Evolutionary conservation across 2,797 vertebrate genomes (phyloP), one percentile per base, ranked within the genome.

Genomic region (Anniella stebbinsi): DNA sequence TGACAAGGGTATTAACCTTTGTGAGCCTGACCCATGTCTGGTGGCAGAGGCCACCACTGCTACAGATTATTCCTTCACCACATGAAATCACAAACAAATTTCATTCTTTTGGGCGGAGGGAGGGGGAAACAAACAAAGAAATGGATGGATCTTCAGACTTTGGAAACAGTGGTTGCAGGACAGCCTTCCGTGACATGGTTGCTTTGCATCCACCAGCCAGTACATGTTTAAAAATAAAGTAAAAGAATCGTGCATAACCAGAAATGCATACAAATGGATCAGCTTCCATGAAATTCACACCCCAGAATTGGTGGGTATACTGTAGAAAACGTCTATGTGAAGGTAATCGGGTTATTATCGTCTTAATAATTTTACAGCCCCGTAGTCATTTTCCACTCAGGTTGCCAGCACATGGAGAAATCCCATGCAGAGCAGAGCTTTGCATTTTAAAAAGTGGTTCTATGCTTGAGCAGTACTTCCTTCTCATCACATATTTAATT

Each of bases 31-130:
- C 88, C 88, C 80, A 67, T 1, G 0, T 85, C 89, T 82, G 67
- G 54, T 88, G 88, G 60, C 85, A 89, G 83, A 70, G 91, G 87
- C 85, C 11, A 78, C 75, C 91, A 92, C 83, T 87, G 89, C 82
- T 88, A 28, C 60, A 87, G 60, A 57, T 76, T 84, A 90, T 82
- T 57, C 38, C 89, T 84, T 80, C 36, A 73, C 0, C 3, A 54
- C 87, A 87, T 80, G 87, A 57, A 86, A 83, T 4, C 87, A 38
- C 28, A 15, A 70, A 80, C 90, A 82, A 92, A 90, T 48, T 23
- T 48, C 82, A 33, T 33, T 80, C 1, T 89, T 70, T 54, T 45
- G 80, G 73, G 78, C 10, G 33, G 33, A 4, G 45, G 45, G 25
- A 38, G 18, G 72, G 33, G 8, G 9, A 38, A 38, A 1, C 18